Percentiles rank a stretch among this genome's conserved stretches.
Evolutionary conservation across 2,113 vertebrate genomes (phyloP).

Genomic region (Cephalopterus ornatus): DNA sequence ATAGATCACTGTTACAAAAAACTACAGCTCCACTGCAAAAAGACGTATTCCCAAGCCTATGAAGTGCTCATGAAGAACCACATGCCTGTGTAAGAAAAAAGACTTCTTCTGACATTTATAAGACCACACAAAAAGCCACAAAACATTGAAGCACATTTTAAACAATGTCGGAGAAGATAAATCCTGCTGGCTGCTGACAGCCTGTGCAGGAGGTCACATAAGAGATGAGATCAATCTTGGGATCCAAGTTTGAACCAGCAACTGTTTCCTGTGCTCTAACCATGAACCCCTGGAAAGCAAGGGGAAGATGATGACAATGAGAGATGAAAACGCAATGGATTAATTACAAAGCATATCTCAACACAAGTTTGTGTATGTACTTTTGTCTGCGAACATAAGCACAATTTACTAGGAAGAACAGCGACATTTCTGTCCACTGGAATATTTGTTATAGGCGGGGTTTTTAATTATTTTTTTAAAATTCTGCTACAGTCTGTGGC

Average conservation of each 20-base stretch:
- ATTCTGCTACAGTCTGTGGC: background rate
- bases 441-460: background rate
- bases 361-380: background rate
- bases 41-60: background rate
- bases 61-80: background rate
- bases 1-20: background rate
- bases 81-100: background rate
- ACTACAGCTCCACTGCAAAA: background rate
- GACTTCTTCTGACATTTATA: slow-evolving; percentile 21
- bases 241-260: background rate
- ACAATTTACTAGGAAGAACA: background rate
- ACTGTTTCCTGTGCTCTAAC: slow-evolving; percentile 13
- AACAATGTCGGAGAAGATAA: background rate
- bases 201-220: slow-evolving; percentile 5
- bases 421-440: background rate
- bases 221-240: background rate
- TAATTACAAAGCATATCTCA: background rate
- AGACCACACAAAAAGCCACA: slow-evolving; percentile 50
- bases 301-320: background rate
- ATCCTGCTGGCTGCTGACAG: slow-evolving; percentile 31
- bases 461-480: background rate
- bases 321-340: background rate
- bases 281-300: background rate
- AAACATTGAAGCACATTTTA: slow-evolving; percentile 1
- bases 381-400: background rate